Evolutionary conservation across 2,888 invertebrate genomes (phyloP), one percentile per base, ranked within the genome.

Genomic region (Diaperis boleti): DNA sequence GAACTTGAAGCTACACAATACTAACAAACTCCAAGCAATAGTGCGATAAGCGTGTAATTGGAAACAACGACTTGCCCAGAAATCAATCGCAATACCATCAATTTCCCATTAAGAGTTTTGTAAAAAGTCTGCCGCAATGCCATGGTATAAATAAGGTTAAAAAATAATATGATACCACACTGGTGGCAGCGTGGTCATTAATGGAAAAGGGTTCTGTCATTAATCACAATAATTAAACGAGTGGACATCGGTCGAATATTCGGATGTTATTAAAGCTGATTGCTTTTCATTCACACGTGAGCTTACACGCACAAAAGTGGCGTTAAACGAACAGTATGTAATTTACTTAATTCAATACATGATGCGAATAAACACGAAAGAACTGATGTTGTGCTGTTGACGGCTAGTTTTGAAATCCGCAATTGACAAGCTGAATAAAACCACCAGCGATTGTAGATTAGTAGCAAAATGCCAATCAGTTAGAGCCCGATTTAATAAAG

Each of bases 321-420:
- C 14, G 10, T 31, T 29, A 45, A 45, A 45, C 45, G 10, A 11
- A 13, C 45, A 50, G n/a, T n/a, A 5, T 54, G 20, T 41, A 54
- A 54, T 54, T 54, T 54, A 41, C 22, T 54, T 41, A 15, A 49
- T 33, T 18, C 17, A 33, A 33, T 49, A 8, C 49, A 31, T 33
- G 33, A 35, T 29, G 10, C 11, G 20, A 26, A 22, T 20, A 29
- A 54, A 41, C 41, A 54, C 26, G 54, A 54, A 54, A 54, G 52
- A 41, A 26, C 26, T 52, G 26, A 39, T 41, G 7, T 15, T 10
- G 10, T 11, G 17, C 20, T 18, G 17, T 42, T 10, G 8, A 42
- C 15, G 17, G 13, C 14, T 39, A 13, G 14, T 4, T 37, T 13
- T 13, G 5, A 37, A 18, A 39, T 14, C 4, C 14, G 14, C 6